Evolutionary conservation across 2,113 vertebrate genomes (phyloP).

Genomic region (Danionella cerebrum): DNA sequence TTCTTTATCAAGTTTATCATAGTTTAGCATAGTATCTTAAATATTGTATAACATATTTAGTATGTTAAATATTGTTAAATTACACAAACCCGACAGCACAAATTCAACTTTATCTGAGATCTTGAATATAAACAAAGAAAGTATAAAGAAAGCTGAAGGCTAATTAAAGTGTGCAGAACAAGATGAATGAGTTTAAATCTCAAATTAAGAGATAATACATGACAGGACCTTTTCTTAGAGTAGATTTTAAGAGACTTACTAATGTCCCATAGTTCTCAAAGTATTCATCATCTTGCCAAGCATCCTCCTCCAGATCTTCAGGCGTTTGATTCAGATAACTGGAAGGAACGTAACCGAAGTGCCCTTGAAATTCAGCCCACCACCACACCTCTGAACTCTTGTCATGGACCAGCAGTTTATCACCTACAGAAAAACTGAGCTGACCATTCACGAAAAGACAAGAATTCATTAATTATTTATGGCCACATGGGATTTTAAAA

Average conservation of each 20-base stretch:
- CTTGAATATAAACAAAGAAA: no score
- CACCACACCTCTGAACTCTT: conserved; percentile 65
- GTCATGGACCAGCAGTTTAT: conserved; percentile 51
- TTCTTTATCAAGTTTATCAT: no score
- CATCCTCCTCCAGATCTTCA: conserved; percentile 59
- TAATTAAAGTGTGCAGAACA: no score
- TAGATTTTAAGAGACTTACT: conserved; percentile 43
- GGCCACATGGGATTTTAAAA: background rate
- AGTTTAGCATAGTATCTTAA: no score
- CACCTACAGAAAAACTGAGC: conserved; percentile 47
- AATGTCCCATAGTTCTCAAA: conserved; percentile 70
- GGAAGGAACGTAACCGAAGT: conserved; percentile 65
- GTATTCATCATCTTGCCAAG: conserved; percentile 76
- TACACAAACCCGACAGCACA: no score
- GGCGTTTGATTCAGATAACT: conserved; percentile 46
- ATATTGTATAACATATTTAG: no score
- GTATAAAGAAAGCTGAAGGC: no score
- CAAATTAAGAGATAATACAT: no score
- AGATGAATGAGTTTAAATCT: no score
- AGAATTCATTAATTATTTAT: background rate
- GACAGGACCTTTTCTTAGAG: no score
- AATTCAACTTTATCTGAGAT: no score
- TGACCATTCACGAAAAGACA: background rate
- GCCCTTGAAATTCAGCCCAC: conserved; percentile 64
- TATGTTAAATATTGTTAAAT: no score